Conservation (phyloP, 2,797 vertebrate species). For the Xyrichtys novacula region DNA sequence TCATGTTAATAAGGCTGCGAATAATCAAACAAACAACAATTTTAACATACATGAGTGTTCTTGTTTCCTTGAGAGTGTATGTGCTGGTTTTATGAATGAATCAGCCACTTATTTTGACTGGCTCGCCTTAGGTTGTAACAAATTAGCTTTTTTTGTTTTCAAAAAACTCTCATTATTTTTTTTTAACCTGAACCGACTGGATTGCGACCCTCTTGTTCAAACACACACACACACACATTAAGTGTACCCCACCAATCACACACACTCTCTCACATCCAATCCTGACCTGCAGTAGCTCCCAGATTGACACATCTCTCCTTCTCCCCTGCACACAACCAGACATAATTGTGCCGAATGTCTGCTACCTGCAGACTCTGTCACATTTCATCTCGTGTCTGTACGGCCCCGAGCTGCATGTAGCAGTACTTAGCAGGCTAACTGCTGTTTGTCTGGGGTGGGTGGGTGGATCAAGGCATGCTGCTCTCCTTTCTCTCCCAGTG, state of each 20-base stretch:
- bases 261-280: conserved; percentile 33
- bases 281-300: conserved; percentile 60
- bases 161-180: conserved; percentile 50
- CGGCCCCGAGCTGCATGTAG: conserved; percentile 67
- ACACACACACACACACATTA: conserved; percentile 48
- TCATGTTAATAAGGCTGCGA: conserved; percentile 16
- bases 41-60: neutral
- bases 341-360: conserved; percentile 73
- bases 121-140: conserved; percentile 46
- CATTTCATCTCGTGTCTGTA: conserved; percentile 67
- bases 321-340: conserved; percentile 61
- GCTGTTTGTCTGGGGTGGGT: conserved; percentile 83
- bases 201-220: conserved; percentile 30
- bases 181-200: conserved; percentile 29
- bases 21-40: conserved; percentile 9
- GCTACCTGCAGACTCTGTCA: conserved; percentile 73
- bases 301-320: conserved; percentile 71
- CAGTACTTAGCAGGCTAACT: conserved; percentile 78
- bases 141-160: conserved; percentile 43
- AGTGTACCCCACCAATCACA: conserved; percentile 17
- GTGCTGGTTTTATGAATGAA: conserved; percentile 9
- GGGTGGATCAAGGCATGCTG: conserved; percentile 86
- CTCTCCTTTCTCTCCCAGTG: conserved; percentile 85
- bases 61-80: conserved; percentile 4
- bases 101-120: conserved; percentile 7